Evolutionary conservation across 2,113 vertebrate genomes (phyloP).

Genomic region (Crotalus tigris): DNA sequence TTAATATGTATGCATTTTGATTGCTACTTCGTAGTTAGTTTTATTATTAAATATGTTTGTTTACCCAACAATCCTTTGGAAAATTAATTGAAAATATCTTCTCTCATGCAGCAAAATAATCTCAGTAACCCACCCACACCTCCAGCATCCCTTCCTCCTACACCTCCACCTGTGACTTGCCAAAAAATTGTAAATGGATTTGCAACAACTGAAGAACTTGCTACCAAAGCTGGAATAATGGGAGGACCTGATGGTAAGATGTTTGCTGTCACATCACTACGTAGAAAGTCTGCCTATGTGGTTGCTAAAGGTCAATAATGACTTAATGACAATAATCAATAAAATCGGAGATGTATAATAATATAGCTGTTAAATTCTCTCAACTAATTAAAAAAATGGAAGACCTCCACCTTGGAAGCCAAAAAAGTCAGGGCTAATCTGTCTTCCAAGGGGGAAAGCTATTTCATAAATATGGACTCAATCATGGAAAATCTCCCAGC

Average conservation of each 20-base stretch:
- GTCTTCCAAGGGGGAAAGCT: background rate
- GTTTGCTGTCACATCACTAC: background rate
- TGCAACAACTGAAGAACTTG: slow-evolving; percentile 87
- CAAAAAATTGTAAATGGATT: slow-evolving; percentile 95
- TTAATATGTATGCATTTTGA: background rate
- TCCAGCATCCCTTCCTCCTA: slow-evolving; percentile 94
- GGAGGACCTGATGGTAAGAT: slow-evolving; percentile 78
- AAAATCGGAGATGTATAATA: background rate
- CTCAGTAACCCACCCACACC: slow-evolving; percentile 97
- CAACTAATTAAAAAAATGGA: background rate
- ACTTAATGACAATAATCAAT: background rate
- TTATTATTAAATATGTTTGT: background rate
- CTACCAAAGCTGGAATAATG: slow-evolving; percentile 83
- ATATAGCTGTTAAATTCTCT: background rate
- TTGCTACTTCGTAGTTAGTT: background rate
- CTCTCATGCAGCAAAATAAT: slow-evolving; percentile 87
- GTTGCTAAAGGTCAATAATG: background rate
- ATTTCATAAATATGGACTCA: background rate
- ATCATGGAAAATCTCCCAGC: background rate
- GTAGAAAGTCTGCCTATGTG: background rate
- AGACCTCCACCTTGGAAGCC: background rate
- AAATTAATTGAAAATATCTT: slow-evolving; percentile 52
- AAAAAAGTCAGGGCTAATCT: background rate
- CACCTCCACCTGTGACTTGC: slow-evolving; percentile 86
- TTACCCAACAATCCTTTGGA: slow-evolving; percentile 14